Conservation (phyloP, 2,797 vertebrate genomes). For the Propithecus deckenii region DNA sequence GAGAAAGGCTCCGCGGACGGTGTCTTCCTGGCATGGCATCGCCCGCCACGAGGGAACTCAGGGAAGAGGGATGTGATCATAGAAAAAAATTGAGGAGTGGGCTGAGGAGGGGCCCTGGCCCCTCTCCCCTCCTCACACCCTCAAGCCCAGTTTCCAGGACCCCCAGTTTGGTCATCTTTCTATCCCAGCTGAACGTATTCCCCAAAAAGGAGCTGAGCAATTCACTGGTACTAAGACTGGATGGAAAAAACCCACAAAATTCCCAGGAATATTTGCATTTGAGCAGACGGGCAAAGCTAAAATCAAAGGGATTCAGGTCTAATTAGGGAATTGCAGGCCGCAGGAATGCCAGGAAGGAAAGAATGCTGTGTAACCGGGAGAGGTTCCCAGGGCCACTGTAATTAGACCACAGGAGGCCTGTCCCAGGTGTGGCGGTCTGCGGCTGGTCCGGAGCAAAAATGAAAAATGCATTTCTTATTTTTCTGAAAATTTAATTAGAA, state of each 20-base stretch:
- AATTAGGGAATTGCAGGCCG: not conserved
- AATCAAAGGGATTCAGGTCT: not conserved
- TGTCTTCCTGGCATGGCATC: not conserved
- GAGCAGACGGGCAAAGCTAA: not conserved
- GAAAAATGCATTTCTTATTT: not conserved
- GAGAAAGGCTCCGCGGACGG: not conserved
- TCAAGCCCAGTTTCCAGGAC: not conserved
- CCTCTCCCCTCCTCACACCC: not conserved
- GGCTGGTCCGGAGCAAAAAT: not conserved
- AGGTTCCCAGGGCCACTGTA: not conserved
- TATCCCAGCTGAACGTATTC: not conserved
- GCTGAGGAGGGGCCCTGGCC: accelerated
- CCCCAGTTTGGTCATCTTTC: not conserved
- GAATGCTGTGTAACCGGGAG: not conserved
- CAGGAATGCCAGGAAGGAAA: not conserved
- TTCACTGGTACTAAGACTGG: not conserved
- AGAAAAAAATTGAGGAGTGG: not conserved
- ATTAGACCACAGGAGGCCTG: not conserved
- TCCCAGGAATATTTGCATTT: not conserved
- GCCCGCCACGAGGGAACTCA: not conserved
- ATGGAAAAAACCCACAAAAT: not conserved
- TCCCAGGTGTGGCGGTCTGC: not conserved
- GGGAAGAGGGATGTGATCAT: not conserved
- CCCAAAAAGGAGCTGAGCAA: conserved; percentile 16
- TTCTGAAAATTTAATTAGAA: not conserved